These are phyloP conservation scores for Ostrea edulis DNA, from an alignment of 1,140 invertebrate species.

Conservation along the genomic window DNA sequence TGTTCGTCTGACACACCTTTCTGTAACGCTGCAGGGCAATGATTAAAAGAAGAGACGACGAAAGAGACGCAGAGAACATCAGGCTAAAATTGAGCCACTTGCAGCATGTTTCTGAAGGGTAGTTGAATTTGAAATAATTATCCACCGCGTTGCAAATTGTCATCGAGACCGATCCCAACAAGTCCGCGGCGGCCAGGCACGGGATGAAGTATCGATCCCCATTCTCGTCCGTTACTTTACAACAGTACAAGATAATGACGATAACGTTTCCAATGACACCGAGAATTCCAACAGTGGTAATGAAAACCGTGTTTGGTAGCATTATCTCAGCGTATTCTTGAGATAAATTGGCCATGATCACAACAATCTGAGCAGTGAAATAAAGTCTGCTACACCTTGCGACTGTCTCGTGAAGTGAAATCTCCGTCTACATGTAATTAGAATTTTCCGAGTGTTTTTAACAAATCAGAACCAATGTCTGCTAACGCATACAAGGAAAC, in stretches of 20 bases:
- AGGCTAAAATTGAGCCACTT: neutral
- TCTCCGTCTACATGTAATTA: too few relatives aligned
- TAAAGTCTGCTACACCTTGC: too few relatives aligned
- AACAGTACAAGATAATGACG: neutral
- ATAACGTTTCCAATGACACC: constrained; percentile 17
- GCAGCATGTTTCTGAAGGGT: constrained; percentile 1
- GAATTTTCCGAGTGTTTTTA: too few relatives aligned
- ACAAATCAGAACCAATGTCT: too few relatives aligned
- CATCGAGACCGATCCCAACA: neutral
- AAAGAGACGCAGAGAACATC: neutral
- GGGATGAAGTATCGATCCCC: constrained; percentile 36
- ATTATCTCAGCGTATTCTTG: neutral
- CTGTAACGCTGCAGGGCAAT: too few relatives aligned
- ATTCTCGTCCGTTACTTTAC: neutral
- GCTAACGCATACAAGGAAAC: too few relatives aligned
- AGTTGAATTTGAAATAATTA: neutral
- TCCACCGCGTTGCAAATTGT: neutral
- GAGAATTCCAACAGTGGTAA: neutral
- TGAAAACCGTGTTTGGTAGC: neutral
- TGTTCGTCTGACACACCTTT: too few relatives aligned
- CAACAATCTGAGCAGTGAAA: too few relatives aligned
- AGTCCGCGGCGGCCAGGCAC: neutral
- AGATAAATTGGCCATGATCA: neutral
- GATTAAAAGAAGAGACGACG: neutral
- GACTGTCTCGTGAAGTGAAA: too few relatives aligned